Evolutionary conservation across 1,140 invertebrate genomes (phyloP), one percentile per base, ranked within the genome.

Genomic region (Nasonia longicornis): DNA sequence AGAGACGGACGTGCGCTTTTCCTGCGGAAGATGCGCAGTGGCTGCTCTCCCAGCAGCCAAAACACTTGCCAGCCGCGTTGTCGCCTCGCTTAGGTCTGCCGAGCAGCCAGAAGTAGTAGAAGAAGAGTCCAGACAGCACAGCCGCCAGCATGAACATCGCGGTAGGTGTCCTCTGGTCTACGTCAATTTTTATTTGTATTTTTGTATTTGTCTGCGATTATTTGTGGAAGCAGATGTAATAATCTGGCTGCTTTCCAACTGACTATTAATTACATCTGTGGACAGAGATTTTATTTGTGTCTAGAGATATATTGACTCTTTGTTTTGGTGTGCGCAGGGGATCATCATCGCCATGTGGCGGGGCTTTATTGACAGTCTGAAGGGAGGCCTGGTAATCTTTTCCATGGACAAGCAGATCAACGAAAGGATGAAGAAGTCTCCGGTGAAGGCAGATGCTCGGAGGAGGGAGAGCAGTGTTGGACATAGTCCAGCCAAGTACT

Each of bases 371-470:
- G 94, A 95, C 88, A 95, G 95, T 88, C 90, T 95, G 70, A 93
- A 92, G 84, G 95, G 95, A 81, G 93, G 93, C 80, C 88, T 93
- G 72, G 92, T 94, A 67, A 88, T 95, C 85, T 93, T 95, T 88
- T 94, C 94, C 88, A 91, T 95, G 88, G 94, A 95, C 87, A 94
- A 94, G 89, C 92, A 93, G 87, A 94, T 94, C 73, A 94, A 94
- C 88, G 92, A 95, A 85, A 90, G 92, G 82, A 90, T 92, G 16
- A 89, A 87, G 73, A 92, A 91, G 83, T 91, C 90, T 71, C 92
- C 92, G 1, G 91, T 91, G 16, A 91, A 88, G 83, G 85, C 86
- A 78, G 91, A 92, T 12, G 86, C 87, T 80, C 87, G 90, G 63
- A 92, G 91, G 86, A 90, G 87, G 84, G 91, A 91, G 84, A 82